Conservation (phyloP, 2,113 vertebrate species). For the Hippocampus abdominalis region DNA sequence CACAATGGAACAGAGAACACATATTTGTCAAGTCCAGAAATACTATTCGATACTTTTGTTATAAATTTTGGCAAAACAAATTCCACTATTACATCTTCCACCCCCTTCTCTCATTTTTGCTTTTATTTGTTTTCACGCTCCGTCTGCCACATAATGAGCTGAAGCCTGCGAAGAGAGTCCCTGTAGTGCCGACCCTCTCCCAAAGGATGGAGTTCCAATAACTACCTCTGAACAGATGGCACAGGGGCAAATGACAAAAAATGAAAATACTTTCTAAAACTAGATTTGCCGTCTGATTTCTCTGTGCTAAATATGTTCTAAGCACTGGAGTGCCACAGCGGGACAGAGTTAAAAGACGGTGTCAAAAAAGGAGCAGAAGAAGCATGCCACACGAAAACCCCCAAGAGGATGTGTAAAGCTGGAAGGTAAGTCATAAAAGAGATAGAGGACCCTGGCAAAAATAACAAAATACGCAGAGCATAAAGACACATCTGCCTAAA, state of each 20-base stretch:
- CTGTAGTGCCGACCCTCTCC: slow-evolving; percentile 50
- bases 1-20: neutral
- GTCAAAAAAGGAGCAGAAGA: slow-evolving; percentile 22
- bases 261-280: slow-evolving; percentile 37
- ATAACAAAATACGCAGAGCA: slow-evolving; percentile 1
- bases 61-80: slow-evolving; percentile 15
- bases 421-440: slow-evolving; percentile 9
- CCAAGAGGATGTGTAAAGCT: slow-evolving; percentile 15
- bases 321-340: slow-evolving; percentile 44
- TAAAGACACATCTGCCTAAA: slow-evolving; percentile 9
- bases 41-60: neutral
- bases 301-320: slow-evolving; percentile 1
- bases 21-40: neutral
- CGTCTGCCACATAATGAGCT: slow-evolving; percentile 44
- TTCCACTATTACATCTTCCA: slow-evolving; percentile 5
- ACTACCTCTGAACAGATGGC: slow-evolving; percentile 62
- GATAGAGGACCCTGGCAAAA: neutral
- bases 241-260: slow-evolving; percentile 28
- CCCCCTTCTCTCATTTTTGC: slow-evolving; percentile 14
- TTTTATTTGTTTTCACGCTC: slow-evolving; percentile 49
- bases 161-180: slow-evolving; percentile 45
- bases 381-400: slow-evolving; percentile 16
- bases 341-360: slow-evolving; percentile 20
- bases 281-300: slow-evolving; percentile 29
- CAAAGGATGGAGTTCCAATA: slow-evolving; percentile 48